A percentile compares a stretch with the other conserved stretches of the same genome.
Conservation (phyloP, 64 coral and sea anemone genomes). For the Porites lutea region DNA sequence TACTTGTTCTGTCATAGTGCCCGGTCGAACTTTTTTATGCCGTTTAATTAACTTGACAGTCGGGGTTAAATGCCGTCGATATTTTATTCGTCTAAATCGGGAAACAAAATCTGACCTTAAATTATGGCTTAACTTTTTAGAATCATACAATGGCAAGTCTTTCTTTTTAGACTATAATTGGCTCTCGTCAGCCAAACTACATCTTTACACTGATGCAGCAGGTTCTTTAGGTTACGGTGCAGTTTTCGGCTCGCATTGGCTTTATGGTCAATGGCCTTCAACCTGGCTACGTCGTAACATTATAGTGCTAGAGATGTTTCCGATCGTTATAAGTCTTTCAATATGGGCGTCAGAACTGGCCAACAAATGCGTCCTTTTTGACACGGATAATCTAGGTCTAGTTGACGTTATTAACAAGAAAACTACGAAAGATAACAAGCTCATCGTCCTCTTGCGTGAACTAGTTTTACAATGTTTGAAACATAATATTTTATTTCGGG, state of each 20-base stretch:
- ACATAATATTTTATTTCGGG: not conserved
- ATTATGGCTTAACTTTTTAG: not conserved
- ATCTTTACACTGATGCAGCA: constrained; percentile 36
- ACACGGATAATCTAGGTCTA: constrained; percentile 11
- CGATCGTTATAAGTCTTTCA: constrained; percentile 13
- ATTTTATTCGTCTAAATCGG: not conserved
- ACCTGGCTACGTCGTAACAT: not conserved
- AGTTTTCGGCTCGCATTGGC: no score
- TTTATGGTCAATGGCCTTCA: not conserved
- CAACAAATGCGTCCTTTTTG: constrained; percentile 5
- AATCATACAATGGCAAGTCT: constrained; percentile 6
- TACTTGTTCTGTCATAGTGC: no score
- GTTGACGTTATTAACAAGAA: constrained; percentile 20
- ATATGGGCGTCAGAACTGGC: not conserved
- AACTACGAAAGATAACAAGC: constrained; percentile 1
- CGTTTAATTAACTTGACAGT: no score
- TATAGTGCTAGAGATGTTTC: constrained; percentile 6
- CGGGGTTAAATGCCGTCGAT: not conserved
- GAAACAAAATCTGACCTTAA: constrained; percentile 27
- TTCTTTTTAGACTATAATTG: constrained; percentile 48
- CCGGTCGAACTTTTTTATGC: no score
- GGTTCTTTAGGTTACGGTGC: not conserved
- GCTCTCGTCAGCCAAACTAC: constrained; percentile 20
- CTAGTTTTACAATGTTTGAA: not conserved
- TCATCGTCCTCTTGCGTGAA: not conserved